Conservation (phyloP, 2,113 vertebrate genomes). For the Alethe diademata region DNA sequence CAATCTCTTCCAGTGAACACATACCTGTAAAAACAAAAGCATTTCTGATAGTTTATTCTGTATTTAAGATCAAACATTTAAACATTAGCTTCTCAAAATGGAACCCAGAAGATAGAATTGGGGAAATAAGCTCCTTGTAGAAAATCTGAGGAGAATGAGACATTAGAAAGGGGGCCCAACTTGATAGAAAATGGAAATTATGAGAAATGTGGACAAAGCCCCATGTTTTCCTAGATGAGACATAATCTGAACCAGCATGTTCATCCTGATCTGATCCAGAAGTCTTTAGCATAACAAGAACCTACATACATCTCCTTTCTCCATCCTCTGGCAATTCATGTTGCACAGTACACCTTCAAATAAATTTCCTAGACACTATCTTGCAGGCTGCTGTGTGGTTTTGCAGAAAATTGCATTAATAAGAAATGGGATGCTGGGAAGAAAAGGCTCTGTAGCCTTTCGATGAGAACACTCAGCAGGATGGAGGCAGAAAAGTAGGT, state of each 20-base stretch:
- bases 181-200: not conserved
- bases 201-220: not conserved
- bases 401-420: not conserved
- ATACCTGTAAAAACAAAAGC: not conserved
- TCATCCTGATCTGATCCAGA: not conserved
- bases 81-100: not conserved
- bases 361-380: not conserved
- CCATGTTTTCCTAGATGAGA: not conserved
- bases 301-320: fast-evolving
- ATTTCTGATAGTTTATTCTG: not conserved
- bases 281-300: not conserved
- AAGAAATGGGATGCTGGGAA: not conserved
- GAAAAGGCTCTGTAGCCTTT: not conserved
- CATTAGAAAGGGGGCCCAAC: not conserved
- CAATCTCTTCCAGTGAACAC: not conserved
- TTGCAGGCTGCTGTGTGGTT: not conserved
- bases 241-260: not conserved
- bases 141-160: not conserved
- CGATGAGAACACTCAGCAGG: fast-evolving
- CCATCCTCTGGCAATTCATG: not conserved
- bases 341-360: not conserved
- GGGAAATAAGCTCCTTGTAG: not conserved
- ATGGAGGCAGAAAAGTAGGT: not conserved
- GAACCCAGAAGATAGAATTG: not conserved
- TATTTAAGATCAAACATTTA: not conserved